Conservation (phyloP, 2,113 vertebrate species). For the Amphiprion ocellaris region DNA sequence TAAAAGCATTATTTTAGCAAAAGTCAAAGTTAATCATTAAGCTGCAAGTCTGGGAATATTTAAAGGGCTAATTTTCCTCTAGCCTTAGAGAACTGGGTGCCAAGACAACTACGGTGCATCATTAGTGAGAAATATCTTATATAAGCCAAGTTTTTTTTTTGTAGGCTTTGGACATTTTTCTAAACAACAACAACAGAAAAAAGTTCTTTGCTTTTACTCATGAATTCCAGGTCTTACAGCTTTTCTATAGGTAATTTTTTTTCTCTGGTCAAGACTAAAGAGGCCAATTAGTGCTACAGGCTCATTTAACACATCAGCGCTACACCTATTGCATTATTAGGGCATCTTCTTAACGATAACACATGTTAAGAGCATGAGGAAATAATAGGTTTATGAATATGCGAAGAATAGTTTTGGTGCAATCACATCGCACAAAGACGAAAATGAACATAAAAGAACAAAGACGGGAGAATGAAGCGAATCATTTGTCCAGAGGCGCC, state of each 20-base stretch:
- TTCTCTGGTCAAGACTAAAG: conserved; percentile 13
- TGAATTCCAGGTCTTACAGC: background rate
- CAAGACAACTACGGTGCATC: conserved; percentile 16
- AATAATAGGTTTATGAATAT: conserved; percentile 40
- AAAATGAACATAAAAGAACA: conserved; percentile 65
- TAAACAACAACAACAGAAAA: no score
- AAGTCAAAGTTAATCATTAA: conserved; percentile 21
- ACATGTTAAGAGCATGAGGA: conserved; percentile 27
- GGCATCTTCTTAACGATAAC: conserved; percentile 3
- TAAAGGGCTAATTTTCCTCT: conserved; percentile 10
- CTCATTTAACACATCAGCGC: conserved; percentile 3
- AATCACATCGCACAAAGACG: conserved; percentile 27
- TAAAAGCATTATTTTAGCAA: conserved; percentile 15
- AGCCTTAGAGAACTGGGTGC: background rate
- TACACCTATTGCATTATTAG: conserved; percentile 34
- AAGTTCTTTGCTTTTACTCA: background rate
- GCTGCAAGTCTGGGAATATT: background rate
- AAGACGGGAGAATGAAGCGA: conserved; percentile 57
- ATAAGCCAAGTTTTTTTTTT: background rate
- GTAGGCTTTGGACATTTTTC: background rate
- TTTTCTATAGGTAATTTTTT: background rate
- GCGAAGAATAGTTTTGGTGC: conserved; percentile 31
- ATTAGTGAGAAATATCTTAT: conserved; percentile 27
- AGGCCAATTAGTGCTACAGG: conserved; percentile 29
- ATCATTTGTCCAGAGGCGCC: conserved; percentile 72